Evolutionary conservation across 2,797 vertebrate species (phyloP).

Genomic region (Leptodactylus fallax): DNA sequence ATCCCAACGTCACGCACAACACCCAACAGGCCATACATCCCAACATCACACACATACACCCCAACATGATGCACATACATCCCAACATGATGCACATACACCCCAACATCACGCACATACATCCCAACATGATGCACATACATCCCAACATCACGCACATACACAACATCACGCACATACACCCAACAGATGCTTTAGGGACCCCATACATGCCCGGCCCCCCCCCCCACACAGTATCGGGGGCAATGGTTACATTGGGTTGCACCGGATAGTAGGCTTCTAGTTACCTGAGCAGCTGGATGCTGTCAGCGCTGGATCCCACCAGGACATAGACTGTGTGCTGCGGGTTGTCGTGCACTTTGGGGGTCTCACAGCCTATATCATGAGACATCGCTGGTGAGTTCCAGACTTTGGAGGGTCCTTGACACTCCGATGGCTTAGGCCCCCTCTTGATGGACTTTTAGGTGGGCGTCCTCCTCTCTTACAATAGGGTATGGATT

Average conservation of each 20-base stretch:
- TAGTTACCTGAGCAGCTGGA: constrained; percentile 59
- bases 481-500: background rate
- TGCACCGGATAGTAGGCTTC: background rate
- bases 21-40: background rate
- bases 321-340: constrained; percentile 61
- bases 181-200: background rate
- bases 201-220: background rate
- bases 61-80: too few species aligned
- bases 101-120: background rate
- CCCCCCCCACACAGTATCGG: background rate
- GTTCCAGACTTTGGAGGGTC: background rate
- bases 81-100: background rate
- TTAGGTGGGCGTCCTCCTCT: background rate
- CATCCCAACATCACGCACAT: background rate
- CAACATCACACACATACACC: background rate
- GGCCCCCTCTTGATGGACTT: background rate
- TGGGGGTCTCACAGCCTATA: constrained; percentile 58
- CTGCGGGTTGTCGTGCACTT: constrained; percentile 41
- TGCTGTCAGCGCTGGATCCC: constrained; percentile 53
- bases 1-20: background rate
- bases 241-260: background rate
- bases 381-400: constrained; percentile 60
- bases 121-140: too few species aligned
- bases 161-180: background rate
- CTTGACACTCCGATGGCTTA: constrained; percentile 4